Conservation (phyloP, 64 coral and sea anemone genomes). For the Actinia equina region DNA sequence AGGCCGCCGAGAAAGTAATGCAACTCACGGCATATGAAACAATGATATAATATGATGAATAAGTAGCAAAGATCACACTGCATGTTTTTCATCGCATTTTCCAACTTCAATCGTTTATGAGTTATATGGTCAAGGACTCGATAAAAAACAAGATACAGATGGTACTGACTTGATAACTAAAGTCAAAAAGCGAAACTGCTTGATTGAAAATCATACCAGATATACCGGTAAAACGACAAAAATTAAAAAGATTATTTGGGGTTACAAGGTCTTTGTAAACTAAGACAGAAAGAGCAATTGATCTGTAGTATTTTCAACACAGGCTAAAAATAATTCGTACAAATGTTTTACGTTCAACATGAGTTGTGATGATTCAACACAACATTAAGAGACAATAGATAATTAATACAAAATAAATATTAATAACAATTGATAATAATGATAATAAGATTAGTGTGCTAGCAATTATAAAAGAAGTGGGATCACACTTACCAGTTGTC, state of each 20-base stretch:
- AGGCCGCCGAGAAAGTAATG: no score
- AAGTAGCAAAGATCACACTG: not conserved
- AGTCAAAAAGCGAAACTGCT: not conserved
- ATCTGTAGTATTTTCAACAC: not conserved
- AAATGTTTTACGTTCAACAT: not conserved
- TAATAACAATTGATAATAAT: not conserved
- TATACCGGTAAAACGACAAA: not conserved
- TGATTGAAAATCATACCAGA: not conserved
- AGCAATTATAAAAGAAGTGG: not conserved
- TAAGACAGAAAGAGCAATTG: not conserved
- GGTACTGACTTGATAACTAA: not conserved
- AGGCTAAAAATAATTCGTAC: not conserved
- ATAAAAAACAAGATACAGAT: not conserved
- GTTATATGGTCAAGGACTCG: not conserved
- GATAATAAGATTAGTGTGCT: not conserved
- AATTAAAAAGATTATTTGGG: not conserved
- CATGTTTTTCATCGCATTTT: not conserved
- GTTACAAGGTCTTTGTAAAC: not conserved
- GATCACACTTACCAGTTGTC: slow-evolving; percentile 25
- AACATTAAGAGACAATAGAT: not conserved
- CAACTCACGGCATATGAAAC: no score
- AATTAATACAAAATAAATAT: slow-evolving; percentile 1
- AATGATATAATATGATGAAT: not conserved
- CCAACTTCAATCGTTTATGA: not conserved
- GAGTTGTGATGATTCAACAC: not conserved